Conservation (phyloP, 30 jellyfish, hydroid and myxozoan species). For the Euphysa ruthae region DNA sequence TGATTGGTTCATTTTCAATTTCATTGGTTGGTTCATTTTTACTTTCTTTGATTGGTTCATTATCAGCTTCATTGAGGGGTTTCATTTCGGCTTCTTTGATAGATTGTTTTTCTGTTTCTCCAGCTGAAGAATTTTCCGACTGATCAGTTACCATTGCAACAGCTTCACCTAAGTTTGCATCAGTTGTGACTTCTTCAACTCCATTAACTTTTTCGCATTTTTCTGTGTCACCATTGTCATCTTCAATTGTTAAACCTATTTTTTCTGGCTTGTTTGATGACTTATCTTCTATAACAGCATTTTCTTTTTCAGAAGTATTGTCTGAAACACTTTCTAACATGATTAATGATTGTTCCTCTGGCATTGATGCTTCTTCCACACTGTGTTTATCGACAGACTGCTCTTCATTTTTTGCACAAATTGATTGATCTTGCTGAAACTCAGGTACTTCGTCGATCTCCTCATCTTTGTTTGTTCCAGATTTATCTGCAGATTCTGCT, state of each 20-base stretch:
- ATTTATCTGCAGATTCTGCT: neutral
- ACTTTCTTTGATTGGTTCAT: neutral
- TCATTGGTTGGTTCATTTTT: neutral
- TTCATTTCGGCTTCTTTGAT: neutral
- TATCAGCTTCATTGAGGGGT: neutral
- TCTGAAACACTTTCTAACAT: neutral
- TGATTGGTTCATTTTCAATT: neutral
- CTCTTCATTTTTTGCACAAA: neutral
- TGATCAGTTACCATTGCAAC: no score
- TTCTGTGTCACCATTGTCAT: slow-evolving; percentile 1
- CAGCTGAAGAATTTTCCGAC: no score
- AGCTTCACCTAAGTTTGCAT: neutral
- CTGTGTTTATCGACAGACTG: neutral
- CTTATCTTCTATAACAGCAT: neutral
- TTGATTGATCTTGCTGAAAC: neutral
- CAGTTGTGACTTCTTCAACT: neutral
- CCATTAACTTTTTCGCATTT: neutral
- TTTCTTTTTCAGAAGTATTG: neutral
- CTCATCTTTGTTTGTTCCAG: neutral
- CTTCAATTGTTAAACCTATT: neutral
- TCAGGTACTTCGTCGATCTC: slow-evolving; percentile 14
- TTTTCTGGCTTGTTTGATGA: neutral
- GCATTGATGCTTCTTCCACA: neutral
- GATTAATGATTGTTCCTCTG: neutral
- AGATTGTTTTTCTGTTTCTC: neutral